Evolutionary conservation across 1,140 invertebrate species (phyloP), one percentile per base, ranked within the genome.

Genomic region (Drosophila sproati): DNA sequence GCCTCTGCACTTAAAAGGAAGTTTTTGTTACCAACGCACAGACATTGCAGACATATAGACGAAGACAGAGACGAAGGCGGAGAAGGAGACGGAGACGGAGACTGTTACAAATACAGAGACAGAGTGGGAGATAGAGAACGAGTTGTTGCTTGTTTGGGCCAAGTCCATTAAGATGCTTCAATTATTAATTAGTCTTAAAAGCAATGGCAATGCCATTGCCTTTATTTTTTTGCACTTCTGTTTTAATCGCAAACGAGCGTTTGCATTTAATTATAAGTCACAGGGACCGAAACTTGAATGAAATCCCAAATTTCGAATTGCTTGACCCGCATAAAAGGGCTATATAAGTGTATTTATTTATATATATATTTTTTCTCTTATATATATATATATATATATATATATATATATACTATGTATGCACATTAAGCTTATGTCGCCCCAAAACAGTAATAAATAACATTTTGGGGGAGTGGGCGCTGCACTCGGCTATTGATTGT

Each of bases 131-230:
- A 57, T 39, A 60, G 51, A 64, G 35, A 60, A 59, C 37, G 55
- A 55, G 48, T 62, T 64, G 63, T 31, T 55, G 56, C 56, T 67
- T 43, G 54, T 57, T 75, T 59, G 47, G 80, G 71, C 70, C 70
- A 77, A 88, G 83, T 88, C 83, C 83, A 88, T 88, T 88, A 88
- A 80, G 80, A 83, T 75, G 83, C 74, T 70, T 88, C 77, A 88
- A 88, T 89, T 88, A 88, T 88, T 88, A 78, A 88, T 81, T 81
- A 88, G 77, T 60, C 83, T 89, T 88, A 85, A 88, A 88, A 88
- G 83, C 83, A 77, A 75, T 75, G 81, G 68, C 81, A 77, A 59
- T 64, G 85, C 66, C 56, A 70, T 68, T 62, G 55, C 85, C 69
- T 72, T 62, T 78, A 52, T 57, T 67, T 66, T 73, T 66, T 59